Conservation (phyloP, 2,888 invertebrate species). For the Sympetrum striolatum region DNA sequence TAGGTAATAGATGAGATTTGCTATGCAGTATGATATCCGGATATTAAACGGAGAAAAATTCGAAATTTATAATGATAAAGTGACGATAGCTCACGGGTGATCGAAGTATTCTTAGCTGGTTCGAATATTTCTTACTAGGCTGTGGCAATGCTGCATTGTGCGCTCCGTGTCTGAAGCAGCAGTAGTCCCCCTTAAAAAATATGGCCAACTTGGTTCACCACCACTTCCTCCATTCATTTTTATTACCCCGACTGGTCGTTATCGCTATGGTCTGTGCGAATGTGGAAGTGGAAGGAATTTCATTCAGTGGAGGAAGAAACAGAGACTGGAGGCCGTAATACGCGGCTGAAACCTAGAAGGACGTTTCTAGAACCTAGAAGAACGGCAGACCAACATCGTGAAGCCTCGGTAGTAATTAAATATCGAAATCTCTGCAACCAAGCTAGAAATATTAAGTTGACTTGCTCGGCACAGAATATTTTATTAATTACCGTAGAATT, state of each 20-base stretch:
- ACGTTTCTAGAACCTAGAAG: too few relatives aligned
- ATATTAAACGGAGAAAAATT: too few relatives aligned
- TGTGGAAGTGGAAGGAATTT: neutral
- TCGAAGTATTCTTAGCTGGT: too few relatives aligned
- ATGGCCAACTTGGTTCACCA: neutral
- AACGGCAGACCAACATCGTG: too few relatives aligned
- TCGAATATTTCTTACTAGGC: neutral
- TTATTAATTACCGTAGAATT: neutral
- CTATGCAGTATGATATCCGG: too few relatives aligned
- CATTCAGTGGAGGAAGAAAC: neutral
- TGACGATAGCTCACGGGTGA: too few relatives aligned
- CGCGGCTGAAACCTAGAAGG: neutral
- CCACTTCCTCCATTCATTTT: slow-evolving; percentile 27
- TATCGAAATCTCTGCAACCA: too few relatives aligned
- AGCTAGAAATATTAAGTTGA: neutral
- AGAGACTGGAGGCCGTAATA: neutral
- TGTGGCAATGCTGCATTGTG: neutral
- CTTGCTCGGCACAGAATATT: neutral
- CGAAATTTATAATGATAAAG: too few relatives aligned
- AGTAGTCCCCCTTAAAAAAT: neutral
- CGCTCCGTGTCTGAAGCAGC: neutral
- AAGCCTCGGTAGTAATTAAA: too few relatives aligned
- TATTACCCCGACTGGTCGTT: slow-evolving; percentile 34
- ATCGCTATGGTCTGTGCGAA: neutral
- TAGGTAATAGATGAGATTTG: too few relatives aligned